These are phyloP conservation scores for Leucoraja ocellata DNA, from an alignment of 2,797 vertebrate genomes.

Conservation along the genomic window DNA sequence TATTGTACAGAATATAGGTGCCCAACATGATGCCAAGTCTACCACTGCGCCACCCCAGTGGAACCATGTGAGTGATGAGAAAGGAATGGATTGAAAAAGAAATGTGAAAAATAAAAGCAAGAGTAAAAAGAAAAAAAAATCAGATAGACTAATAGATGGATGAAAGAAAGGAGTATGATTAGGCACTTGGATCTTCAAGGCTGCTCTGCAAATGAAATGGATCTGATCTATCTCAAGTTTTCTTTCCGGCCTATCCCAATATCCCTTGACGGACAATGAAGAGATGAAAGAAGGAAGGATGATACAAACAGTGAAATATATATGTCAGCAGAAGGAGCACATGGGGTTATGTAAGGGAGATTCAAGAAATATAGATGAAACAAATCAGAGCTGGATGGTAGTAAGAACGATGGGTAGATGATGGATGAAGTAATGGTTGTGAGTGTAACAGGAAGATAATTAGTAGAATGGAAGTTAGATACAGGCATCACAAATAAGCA, in stretches of 20 bases:
- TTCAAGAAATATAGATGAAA: neutral
- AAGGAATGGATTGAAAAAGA: too few relatives aligned
- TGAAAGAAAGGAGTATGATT: neutral
- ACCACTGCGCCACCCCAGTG: too few relatives aligned
- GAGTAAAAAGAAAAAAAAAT: too few relatives aligned
- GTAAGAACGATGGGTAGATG: neutral
- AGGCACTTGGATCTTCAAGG: too few relatives aligned
- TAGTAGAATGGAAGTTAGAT: neutral
- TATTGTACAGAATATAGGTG: too few relatives aligned
- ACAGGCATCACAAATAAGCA: neutral
- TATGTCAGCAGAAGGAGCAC: neutral
- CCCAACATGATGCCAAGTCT: too few relatives aligned
- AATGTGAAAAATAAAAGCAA: too few relatives aligned
- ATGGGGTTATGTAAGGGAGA: neutral
- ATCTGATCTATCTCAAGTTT: too few relatives aligned
- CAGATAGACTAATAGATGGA: neutral
- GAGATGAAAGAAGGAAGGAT: neutral
- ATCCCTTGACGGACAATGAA: too few relatives aligned
- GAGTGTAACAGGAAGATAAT: neutral
- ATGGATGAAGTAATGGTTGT: neutral
- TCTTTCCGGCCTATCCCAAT: too few relatives aligned
- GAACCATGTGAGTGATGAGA: too few relatives aligned
- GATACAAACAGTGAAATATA: neutral
- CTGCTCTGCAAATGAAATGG: too few relatives aligned
- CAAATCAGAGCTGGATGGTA: neutral